Base-by-base conservation (phyloP, 2,113 vertebrate species). In the Panthera uncia region DNA sequence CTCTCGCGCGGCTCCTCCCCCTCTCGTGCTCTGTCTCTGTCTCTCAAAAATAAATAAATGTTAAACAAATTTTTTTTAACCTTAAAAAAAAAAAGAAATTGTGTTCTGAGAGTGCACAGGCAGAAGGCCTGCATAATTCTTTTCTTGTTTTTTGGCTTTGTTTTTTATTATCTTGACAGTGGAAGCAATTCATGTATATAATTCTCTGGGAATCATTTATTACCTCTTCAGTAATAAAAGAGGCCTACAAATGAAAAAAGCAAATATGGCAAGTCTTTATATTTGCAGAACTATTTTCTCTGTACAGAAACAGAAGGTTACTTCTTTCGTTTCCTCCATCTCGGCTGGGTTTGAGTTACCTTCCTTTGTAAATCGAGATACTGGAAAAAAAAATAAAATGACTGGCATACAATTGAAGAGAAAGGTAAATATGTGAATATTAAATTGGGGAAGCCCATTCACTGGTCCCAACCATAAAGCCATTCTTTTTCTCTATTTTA, bases 91-190 rank as follows among this genome's bases (percentile, higher is more conserved):
- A 57, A 61, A 21, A 66, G 82, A 86, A 33, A 66, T 36, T 0
- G 15, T 5, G 48, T 16, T 61, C 82, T 10, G 55, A 76, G 18
- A 16, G 52, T 4, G 2, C 31, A 25, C n/a, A 12, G 57, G 15
- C 31, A 31, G 21, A 85, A 57, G 5, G 15, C 57, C 73, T 88
- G 45, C 31, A 8, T 29, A 31, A 6, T 52, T 65, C 50, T 88
- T 89, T 31, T 12, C 33, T 80, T 82, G 45, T 25, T 87, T 91
- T 31, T 83, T 82, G 23, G 2, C n/a, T 91, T 90, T 7, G 38
- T 41, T 92, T 88, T 84, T 83, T 90, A 41, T 91, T 94, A 94
- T 69, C 65, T 71, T 91, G 76, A 92, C 18, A 85, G 31, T 61
- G 2, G 45, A 86, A 92, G 80, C 41, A 88, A 36, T 76, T 93